These are phyloP conservation scores for Cnemophilus loriae DNA, from an alignment of 2,113 vertebrate species.

Conservation along the genomic window DNA sequence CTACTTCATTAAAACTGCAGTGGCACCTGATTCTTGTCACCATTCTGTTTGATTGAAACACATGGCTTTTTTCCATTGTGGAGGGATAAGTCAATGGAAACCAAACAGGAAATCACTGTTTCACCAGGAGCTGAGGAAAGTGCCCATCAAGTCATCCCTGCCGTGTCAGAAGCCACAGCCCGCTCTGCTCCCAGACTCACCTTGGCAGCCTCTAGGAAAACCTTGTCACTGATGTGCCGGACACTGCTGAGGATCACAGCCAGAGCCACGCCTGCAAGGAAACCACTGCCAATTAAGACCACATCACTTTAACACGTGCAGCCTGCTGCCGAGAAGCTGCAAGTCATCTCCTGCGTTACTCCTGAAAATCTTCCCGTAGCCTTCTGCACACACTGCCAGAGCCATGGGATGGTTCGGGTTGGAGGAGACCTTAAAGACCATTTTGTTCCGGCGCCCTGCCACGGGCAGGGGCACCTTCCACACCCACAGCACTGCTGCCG, in stretches of 20 bases:
- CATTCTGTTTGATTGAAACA: neutral
- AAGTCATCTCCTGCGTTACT: fast-evolving
- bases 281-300: neutral
- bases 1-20: too few relatives aligned
- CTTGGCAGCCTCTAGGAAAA: conserved; percentile 97
- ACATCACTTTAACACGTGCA: fast-evolving
- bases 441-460: fast-evolving
- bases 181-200: conserved; percentile 63
- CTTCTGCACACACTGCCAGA: neutral
- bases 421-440: too few relatives aligned
- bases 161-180: neutral
- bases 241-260: conserved; percentile 93
- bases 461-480: neutral
- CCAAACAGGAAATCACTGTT: neutral
- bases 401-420: fast-evolving
- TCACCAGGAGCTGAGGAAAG: neutral
- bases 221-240: conserved; percentile 89
- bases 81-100: neutral
- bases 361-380: fast-evolving
- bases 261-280: conserved; percentile 85
- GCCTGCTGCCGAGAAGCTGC: neutral
- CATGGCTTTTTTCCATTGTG: fast-evolving
- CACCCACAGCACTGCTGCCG: fast-evolving
- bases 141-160: neutral
- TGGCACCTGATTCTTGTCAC: neutral